Evolutionary conservation across 37 sponge, comb jelly and placozoan genomes (phyloP).

Genomic region (Aplysina aerophoba): DNA sequence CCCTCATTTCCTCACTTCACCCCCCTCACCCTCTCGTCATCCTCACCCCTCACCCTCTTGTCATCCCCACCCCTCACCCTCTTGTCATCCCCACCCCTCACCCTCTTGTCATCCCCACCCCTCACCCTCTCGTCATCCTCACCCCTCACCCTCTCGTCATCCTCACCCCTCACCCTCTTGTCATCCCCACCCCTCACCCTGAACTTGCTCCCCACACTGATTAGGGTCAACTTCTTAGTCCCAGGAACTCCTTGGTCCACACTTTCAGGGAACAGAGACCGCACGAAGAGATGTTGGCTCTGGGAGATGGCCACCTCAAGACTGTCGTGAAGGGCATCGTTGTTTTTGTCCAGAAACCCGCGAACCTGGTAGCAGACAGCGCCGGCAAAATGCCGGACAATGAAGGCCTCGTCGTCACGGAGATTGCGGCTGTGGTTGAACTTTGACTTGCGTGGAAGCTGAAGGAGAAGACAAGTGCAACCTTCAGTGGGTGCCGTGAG

Average conservation of each 20-base stretch:
- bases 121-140: too few species aligned
- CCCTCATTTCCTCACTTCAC: too few species aligned
- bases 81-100: too few species aligned
- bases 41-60: too few species aligned
- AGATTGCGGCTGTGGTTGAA: conserved; percentile 71
- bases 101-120: too few species aligned
- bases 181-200: conserved; percentile 55
- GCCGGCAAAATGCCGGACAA: conserved; percentile 95
- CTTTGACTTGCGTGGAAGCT: conserved; percentile 87
- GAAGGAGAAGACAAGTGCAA: background rate
- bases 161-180: too few species aligned
- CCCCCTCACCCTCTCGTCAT: too few species aligned
- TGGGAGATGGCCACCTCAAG: conserved; percentile 82
- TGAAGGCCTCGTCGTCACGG: conserved; percentile 90
- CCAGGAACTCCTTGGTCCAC: too few species aligned
- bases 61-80: too few species aligned
- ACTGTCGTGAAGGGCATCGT: conserved; percentile 90
- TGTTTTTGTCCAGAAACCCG: conserved; percentile 94
- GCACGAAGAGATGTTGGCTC: conserved; percentile 75
- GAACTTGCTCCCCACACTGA: conserved; percentile 91
- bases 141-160: too few species aligned
- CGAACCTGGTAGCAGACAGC: conserved; percentile 96
- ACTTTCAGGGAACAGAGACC: conserved; percentile 66
- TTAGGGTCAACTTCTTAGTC: conserved; percentile 86
- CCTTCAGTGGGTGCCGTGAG: background rate